Conservation (phyloP, 2,888 invertebrate species). For the Lordiphosa andalusiaca region DNA sequence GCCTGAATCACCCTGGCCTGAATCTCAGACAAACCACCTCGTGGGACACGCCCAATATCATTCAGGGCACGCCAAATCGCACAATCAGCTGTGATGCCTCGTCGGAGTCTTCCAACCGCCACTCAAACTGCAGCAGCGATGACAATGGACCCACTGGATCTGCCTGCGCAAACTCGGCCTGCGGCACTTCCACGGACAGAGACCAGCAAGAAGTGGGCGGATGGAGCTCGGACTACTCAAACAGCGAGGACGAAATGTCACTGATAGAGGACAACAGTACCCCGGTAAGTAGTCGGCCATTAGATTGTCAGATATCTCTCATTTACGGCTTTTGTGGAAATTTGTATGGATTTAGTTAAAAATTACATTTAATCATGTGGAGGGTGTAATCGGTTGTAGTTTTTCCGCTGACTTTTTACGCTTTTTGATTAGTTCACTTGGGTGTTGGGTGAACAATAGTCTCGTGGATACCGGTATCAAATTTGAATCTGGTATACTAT, state of each 20-base stretch:
- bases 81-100: conserved; percentile 77
- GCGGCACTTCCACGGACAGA: conserved; percentile 69
- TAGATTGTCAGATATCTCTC: neutral
- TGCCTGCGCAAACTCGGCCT: conserved; percentile 45
- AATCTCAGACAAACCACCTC: conserved; percentile 86
- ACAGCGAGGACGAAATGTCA: conserved; percentile 92
- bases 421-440: no score
- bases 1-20: conserved; percentile 86
- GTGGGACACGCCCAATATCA: conserved; percentile 83
- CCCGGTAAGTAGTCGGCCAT: conserved; percentile 79
- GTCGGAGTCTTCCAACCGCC: conserved; percentile 76
- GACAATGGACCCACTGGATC: conserved; percentile 58
- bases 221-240: conserved; percentile 95
- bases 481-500: no score
- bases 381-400: no score
- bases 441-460: no score
- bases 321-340: no score
- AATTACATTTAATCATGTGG: no score
- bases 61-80: conserved; percentile 76
- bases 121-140: conserved; percentile 78
- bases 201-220: conserved; percentile 85
- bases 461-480: no score
- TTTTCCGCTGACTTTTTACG: no score
- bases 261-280: conserved; percentile 84
- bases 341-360: no score